Evolutionary conservation across 2,113 vertebrate genomes (phyloP), one percentile per base, ranked within the genome.

Genomic region (Mola mola): DNA sequence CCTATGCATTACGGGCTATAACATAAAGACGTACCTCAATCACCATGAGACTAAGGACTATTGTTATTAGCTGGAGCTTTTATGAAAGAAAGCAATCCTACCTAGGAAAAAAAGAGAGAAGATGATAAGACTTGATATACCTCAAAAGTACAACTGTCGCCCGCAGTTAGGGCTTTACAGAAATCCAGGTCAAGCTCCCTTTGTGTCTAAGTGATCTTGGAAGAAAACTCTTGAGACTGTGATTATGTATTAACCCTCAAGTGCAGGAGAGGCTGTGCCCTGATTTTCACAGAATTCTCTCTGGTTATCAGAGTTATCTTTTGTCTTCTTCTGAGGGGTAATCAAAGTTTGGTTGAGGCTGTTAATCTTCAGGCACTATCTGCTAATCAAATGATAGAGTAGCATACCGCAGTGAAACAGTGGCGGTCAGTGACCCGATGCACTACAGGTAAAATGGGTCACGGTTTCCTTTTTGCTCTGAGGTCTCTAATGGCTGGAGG

Each of bases 401-500:
- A 69, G 38, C 57, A 41, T 21, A 66, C 60, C 26, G 56, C 43
- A 60, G 21, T 57, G 63, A 85, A 78, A 88, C 82, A 75, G 84
- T 81, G 77, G 82, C 84, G 28, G 57, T 74, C 72, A 4, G 29
- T 89, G 87, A 90, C 83, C 89, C 82, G 6, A 31, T 64, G 73
- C 60, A 12, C 66, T 16, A 50, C 72, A 81, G 87, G 87, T 88
- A 50, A 71, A 69, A 72, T 20, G 48, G 82, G 83, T 88, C 82
- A 69, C 33, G 10, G 57, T 26, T 73, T 76, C 33, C 64, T 75
- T 84, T 78, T 43, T 62, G 53, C 65, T 69, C 52, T 73, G 77
- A 88, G 78, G 46, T 81, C 78, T 79, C 75, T 88, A 89, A 90
- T 87, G 84, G 88, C 72, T 50, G 66, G 75, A 77, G 91, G 91